Evolutionary conservation across 2,113 vertebrate genomes (phyloP).

Genomic region (Rafetus swinhoei): DNA sequence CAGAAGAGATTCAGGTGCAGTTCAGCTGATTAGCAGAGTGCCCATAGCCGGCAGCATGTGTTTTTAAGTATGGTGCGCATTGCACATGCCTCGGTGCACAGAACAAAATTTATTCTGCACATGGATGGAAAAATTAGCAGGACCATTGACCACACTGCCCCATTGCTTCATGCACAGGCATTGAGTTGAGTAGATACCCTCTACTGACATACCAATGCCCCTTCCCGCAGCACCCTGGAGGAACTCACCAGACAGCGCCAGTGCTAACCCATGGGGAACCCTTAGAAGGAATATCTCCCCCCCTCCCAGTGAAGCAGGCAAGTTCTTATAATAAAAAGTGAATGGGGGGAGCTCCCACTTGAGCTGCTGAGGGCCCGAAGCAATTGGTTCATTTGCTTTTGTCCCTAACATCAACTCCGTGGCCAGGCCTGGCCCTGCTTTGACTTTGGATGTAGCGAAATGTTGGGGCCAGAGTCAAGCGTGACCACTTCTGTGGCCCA

Average conservation of each 20-base stretch:
- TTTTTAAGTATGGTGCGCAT: too few relatives aligned
- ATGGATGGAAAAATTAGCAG: too few relatives aligned
- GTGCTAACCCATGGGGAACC: background rate
- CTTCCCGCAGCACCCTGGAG: background rate
- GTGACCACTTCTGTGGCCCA: background rate
- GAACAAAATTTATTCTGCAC: too few relatives aligned
- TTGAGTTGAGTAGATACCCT: fast-evolving
- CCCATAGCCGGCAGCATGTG: too few relatives aligned
- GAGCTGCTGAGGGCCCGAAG: background rate
- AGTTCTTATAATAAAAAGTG: background rate
- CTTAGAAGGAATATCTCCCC: too few relatives aligned
- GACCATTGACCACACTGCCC: background rate
- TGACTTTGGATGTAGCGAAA: background rate
- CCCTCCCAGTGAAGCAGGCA: background rate
- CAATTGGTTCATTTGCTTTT: background rate
- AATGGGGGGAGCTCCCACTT: background rate
- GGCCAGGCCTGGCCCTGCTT: too few relatives aligned
- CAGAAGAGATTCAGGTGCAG: too few relatives aligned
- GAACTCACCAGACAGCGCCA: background rate
- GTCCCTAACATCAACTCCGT: too few relatives aligned
- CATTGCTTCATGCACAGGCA: fast-evolving
- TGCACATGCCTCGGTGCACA: too few relatives aligned
- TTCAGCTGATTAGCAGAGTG: too few relatives aligned
- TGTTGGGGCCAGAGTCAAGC: background rate
- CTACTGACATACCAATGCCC: background rate